Base-by-base conservation (phyloP, 2,113 vertebrate genomes). In the Calidris pugnax region DNA sequence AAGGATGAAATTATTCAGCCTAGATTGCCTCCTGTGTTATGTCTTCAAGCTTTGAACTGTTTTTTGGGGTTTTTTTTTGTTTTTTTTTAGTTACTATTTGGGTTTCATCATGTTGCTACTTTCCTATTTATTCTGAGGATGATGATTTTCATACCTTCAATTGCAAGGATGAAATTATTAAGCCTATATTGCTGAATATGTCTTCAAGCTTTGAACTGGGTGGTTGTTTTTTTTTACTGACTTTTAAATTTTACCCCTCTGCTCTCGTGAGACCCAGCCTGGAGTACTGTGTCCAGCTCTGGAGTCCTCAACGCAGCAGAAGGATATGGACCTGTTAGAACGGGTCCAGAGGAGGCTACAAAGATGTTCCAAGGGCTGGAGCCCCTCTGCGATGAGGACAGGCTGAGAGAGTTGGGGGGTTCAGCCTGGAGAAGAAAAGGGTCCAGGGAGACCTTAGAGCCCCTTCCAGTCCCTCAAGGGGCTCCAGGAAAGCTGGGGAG, bases 11-110 rank as follows among this genome's bases (percentile, higher is more conserved):
- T 35, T 50, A 55, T 35, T 91, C 37, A 63, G 23, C 33, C 39
- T 72, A 0, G 67, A 4, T 72, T 56, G 32, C 21, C 2, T 21
- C 18, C 26, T 35, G 4, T 1, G 0, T 63, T 66, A 35, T 5
- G 8, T 33, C n/a, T 88, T n/a, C 39, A 67, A 62, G 32, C 2
- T 1, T 9, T 51, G 41, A 77, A 32, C 12, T 87, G 55, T n/a
- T n/a, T n/a, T n/a, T n/a, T n/a, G n/a, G n/a, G n/a, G n/a, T n/a
- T n/a, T n/a, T n/a, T n/a, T n/a, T n/a, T n/a, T n/a, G n/a, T n/a
- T n/a, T n/a, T n/a, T n/a, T n/a, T n/a, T 60, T 33, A 53, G 39
- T 53, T 35, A 41, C 45, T 48, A 0, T 55, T 33, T 30, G n/a
- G 53, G 41, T 66, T 72, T 87, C n/a, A 14, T 30, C 55, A 12